Evolutionary conservation across 2,113 vertebrate genomes (phyloP).

Genomic region (Pseudolaguvia tuberculata): DNA sequence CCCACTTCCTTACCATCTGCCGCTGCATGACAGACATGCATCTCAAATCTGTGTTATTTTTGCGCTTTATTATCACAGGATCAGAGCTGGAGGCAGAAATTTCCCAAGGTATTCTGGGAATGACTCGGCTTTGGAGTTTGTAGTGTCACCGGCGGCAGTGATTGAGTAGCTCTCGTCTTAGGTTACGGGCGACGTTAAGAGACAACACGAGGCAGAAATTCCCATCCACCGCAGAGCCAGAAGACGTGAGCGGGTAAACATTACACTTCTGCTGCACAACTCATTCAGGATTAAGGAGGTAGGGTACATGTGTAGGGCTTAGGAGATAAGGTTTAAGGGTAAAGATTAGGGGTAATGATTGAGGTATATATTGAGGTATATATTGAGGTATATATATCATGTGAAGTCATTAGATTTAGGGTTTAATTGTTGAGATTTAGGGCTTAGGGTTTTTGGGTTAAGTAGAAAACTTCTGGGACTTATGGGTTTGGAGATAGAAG

Average conservation of each 20-base stretch:
- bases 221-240: conserved; percentile 23
- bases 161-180: conserved; percentile 29
- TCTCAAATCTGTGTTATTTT: conserved; percentile 22
- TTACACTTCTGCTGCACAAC: not conserved
- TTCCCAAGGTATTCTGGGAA: conserved; percentile 36
- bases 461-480: no score
- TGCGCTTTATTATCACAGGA: conserved; percentile 16
- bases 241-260: conserved; percentile 19
- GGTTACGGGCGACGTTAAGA: conserved; percentile 27
- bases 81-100: conserved; percentile 19
- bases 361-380: not conserved
- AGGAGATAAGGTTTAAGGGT: not conserved
- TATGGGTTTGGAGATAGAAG: not conserved
- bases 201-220: conserved; percentile 31
- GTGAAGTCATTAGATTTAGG: no score
- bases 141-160: conserved; percentile 10
- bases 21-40: conserved; percentile 22
- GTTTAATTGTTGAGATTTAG: no score
- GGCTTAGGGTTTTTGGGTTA: not conserved
- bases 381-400: not conserved
- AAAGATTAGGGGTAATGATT: not conserved
- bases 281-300: not conserved
- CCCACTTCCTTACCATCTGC: not conserved
- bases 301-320: not conserved
- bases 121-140: conserved; percentile 17